These are phyloP conservation scores for Teinopalpus imperialis DNA, from an alignment of 2,888 invertebrate species.

Conservation along the genomic window DNA sequence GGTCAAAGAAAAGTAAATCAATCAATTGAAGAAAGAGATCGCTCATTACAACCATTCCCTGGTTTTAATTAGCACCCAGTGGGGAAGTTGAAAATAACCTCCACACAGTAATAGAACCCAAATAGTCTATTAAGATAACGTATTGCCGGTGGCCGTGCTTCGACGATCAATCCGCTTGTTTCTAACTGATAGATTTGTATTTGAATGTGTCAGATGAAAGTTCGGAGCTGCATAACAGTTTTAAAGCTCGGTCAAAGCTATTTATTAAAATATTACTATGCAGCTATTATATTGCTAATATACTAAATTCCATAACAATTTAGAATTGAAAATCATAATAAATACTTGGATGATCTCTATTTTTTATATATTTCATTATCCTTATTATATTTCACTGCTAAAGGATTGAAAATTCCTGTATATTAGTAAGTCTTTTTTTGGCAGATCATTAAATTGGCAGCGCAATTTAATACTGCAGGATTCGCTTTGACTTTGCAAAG, in stretches of 20 bases:
- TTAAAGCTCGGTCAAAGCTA: constrained; percentile 5
- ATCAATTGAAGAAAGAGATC: too few relatives aligned
- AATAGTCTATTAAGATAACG: constrained; percentile 14
- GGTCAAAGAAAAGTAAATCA: too few relatives aligned
- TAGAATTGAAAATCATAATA: too few relatives aligned
- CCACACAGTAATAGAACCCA: constrained; percentile 4
- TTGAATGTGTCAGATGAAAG: constrained; percentile 8
- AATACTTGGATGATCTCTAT: too few relatives aligned
- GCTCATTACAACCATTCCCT: background rate
- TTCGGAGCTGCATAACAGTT: constrained; percentile 7
- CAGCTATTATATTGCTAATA: too few relatives aligned
- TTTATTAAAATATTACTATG: too few relatives aligned
- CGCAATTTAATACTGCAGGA: constrained; percentile 5
- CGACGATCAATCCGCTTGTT: constrained; percentile 10
- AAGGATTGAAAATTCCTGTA: constrained; percentile 15
- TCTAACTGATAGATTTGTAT: constrained; percentile 8
- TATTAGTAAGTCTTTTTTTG: constrained; percentile 1
- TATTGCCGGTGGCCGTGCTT: constrained; percentile 2
- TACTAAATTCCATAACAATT: too few relatives aligned
- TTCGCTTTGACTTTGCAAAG: background rate
- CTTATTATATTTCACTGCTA: constrained; percentile 13
- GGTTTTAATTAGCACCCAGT: constrained; percentile 11
- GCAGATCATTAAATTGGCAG: too few relatives aligned
- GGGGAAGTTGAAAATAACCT: constrained; percentile 3
- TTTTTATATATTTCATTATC: too few relatives aligned